These are phyloP conservation scores for Ditula angustiorana DNA, from an alignment of 2,888 invertebrate genomes.

Conservation along the genomic window DNA sequence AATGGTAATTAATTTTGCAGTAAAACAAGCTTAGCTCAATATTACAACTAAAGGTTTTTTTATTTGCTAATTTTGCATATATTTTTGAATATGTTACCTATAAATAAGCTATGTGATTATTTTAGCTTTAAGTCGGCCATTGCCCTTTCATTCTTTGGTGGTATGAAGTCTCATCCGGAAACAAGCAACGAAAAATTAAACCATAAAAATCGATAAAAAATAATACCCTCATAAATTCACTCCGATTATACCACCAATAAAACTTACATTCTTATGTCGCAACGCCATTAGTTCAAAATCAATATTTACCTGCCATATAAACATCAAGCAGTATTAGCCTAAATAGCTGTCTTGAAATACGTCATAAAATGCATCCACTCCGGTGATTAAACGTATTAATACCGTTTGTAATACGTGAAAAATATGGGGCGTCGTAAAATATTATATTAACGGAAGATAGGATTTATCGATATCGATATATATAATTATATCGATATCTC, in stretches of 20 bases:
- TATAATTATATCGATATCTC: conserved; percentile 12
- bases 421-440: conserved; percentile 41
- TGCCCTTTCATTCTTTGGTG: background rate
- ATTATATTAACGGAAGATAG: conserved; percentile 47
- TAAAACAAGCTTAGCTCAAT: no score
- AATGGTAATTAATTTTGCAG: no score
- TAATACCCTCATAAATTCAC: conserved; percentile 12
- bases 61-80: no score
- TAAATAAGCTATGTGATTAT: background rate
- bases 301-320: conserved; percentile 36
- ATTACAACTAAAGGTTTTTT: no score
- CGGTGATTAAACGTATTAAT: conserved; percentile 43
- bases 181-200: background rate
- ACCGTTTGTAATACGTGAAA: conserved; percentile 36
- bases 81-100: no score
- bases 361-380: conserved; percentile 42
- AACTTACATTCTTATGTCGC: conserved; percentile 31
- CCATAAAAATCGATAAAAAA: conserved; percentile 7
- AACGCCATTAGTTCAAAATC: conserved; percentile 28
- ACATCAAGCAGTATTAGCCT: conserved; percentile 36
- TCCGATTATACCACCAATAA: conserved; percentile 5
- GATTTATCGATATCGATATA: conserved; percentile 42
- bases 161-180: background rate
- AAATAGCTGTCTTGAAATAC: conserved; percentile 28
- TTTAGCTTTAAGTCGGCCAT: background rate